These are phyloP conservation scores for Melitaea athalia DNA, from an alignment of 2,888 invertebrate species.

Conservation along the genomic window DNA sequence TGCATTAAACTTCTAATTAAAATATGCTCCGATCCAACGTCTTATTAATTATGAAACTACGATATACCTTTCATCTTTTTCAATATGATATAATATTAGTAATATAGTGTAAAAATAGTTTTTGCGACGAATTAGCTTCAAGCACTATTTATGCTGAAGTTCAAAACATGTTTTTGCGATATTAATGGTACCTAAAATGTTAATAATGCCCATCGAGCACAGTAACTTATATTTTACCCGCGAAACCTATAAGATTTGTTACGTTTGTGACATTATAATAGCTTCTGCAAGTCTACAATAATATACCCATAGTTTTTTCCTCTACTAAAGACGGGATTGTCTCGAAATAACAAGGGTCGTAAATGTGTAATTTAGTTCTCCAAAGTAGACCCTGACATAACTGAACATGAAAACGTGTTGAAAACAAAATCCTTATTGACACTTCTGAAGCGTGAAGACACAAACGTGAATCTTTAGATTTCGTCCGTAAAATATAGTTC, in stretches of 20 bases:
- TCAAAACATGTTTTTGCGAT: slow-evolving; percentile 42
- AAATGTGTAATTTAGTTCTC: neutral
- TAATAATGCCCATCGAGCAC: slow-evolving; percentile 68
- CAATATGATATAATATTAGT: slow-evolving; percentile 61
- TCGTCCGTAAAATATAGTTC: slow-evolving; percentile 36
- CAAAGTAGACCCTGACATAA: neutral
- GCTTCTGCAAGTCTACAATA: slow-evolving; percentile 1
- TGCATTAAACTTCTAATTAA: slow-evolving; percentile 78
- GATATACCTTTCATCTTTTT: slow-evolving; percentile 71
- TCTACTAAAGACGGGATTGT: neutral
- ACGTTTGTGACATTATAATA: neutral
- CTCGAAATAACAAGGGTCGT: neutral
- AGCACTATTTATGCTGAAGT: slow-evolving; percentile 53
- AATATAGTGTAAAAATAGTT: slow-evolving; percentile 74
- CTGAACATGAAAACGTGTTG: too few relatives aligned
- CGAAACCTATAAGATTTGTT: neutral
- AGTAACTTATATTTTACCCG: slow-evolving; percentile 40
- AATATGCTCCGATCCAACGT: slow-evolving; percentile 74
- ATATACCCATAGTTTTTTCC: neutral
- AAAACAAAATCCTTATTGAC: neutral
- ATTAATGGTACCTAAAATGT: slow-evolving; percentile 52
- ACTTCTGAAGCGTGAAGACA: neutral
- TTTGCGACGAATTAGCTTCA: slow-evolving; percentile 56
- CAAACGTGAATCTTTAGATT: neutral
- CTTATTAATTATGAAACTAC: slow-evolving; percentile 74